A percentile compares a stretch with the other conserved stretches of the same genome.
Conservation (phyloP, 2,888 invertebrate species). For the Zelleria hepariella region DNA sequence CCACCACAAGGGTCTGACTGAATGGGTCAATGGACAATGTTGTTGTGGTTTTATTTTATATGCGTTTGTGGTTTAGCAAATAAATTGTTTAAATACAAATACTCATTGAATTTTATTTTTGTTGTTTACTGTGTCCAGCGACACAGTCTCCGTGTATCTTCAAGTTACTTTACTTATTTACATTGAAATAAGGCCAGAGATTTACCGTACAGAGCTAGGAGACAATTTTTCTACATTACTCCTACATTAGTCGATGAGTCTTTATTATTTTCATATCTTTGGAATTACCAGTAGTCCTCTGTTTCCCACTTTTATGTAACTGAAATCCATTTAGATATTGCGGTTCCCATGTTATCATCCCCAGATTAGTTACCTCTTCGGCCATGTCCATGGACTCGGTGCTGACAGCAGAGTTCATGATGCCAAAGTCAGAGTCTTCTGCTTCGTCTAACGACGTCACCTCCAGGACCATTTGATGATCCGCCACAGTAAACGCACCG, state of each 20-base stretch:
- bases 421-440: conserved; percentile 30
- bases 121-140: too few species aligned
- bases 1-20: too few species aligned
- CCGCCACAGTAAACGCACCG: not conserved
- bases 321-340: not conserved
- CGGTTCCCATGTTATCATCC: not conserved
- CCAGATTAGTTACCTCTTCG: conserved; percentile 53
- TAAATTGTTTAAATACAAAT: too few species aligned
- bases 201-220: not conserved
- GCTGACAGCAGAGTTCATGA: conserved; percentile 65
- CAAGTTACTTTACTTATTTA: not conserved
- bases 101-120: too few species aligned
- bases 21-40: too few species aligned
- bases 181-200: not conserved
- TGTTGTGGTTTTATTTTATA: too few species aligned
- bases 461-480: conserved; percentile 45
- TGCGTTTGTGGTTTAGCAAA: too few species aligned
- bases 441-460: conserved; percentile 29
- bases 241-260: too few species aligned
- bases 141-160: too few species aligned
- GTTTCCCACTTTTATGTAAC: not conserved
- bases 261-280: not conserved
- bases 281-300: not conserved
- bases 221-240: too few species aligned
- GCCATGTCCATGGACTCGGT: conserved; percentile 81